A percentile compares a stretch with the other conserved stretches of the same genome.
These are phyloP conservation scores for Phortica okadai DNA, from an alignment of 2,888 invertebrate species.

Conservation along the genomic window DNA sequence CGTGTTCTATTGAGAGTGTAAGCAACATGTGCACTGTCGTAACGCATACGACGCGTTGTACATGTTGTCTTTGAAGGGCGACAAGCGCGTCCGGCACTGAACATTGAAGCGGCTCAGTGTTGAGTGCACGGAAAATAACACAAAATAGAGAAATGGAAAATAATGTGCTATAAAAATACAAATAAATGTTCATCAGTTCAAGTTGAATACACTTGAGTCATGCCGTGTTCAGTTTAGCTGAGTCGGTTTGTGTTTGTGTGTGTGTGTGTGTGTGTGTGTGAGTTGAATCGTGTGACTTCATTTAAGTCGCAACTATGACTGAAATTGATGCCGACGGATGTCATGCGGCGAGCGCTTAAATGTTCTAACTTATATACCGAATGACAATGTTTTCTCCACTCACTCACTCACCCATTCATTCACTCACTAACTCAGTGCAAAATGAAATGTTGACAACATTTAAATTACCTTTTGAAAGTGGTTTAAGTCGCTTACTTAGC, in stretches of 20 bases:
- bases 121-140: not conserved
- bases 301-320: not conserved
- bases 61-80: not conserved
- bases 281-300: not conserved
- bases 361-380: not conserved
- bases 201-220: slow-evolving; percentile 17
- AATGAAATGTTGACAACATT: slow-evolving; percentile 67
- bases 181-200: slow-evolving; percentile 22
- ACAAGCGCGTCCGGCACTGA: not conserved
- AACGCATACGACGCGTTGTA: slow-evolving; percentile 12
- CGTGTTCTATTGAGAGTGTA: not conserved
- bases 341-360: not conserved
- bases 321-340: slow-evolving; percentile 3
- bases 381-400: too few relatives aligned
- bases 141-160: not conserved
- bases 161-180: slow-evolving; percentile 23
- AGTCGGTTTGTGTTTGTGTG: too few relatives aligned
- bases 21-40: not conserved
- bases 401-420: too few relatives aligned
- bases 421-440: not conserved
- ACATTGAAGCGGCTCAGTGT: not conserved
- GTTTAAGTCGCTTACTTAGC: slow-evolving; percentile 47
- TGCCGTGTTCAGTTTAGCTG: not conserved
- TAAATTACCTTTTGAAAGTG: slow-evolving; percentile 71
- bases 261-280: not conserved